These are phyloP conservation scores for Spinus pinus DNA, from an alignment of 2,797 vertebrate species.

Conservation along the genomic window DNA sequence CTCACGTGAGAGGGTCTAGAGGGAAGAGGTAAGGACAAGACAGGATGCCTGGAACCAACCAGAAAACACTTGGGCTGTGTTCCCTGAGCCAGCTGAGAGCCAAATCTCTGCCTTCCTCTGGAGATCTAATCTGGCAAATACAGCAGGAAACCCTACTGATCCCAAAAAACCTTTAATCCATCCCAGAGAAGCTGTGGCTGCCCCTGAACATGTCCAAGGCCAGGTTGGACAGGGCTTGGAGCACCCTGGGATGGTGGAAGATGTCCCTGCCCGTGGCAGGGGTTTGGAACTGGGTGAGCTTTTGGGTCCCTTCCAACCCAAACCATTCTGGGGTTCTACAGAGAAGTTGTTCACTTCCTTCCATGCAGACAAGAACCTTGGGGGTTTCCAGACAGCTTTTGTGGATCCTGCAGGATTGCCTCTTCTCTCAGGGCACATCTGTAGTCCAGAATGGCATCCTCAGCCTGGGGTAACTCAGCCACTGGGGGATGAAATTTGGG, in stretches of 20 bases:
- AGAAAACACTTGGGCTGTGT: not conserved
- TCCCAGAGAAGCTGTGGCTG: not conserved
- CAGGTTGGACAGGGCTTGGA: fast-evolving
- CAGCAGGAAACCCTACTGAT: not conserved
- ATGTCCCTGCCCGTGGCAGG: not conserved
- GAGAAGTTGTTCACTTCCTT: not conserved
- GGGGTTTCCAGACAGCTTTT: not conserved
- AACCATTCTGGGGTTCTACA: not conserved
- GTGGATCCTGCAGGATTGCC: not conserved
- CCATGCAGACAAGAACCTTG: not conserved
- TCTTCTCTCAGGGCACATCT: not conserved
- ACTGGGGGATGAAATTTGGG: not conserved
- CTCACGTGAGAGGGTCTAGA: not conserved
- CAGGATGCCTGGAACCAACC: not conserved
- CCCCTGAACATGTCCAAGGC: not conserved
- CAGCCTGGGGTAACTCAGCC: not conserved
- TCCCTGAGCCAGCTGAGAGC: not conserved
- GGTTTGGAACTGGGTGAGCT: fast-evolving
- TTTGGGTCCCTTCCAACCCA: not conserved
- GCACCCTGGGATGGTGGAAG: fast-evolving
- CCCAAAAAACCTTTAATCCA: not conserved
- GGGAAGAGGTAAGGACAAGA: not conserved
- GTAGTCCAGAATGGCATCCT: not conserved
- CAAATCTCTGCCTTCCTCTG: not conserved
- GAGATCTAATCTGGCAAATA: not conserved